Base-by-base conservation (phyloP, 2,113 vertebrate species). In the Xyrauchen texanus region DNA sequence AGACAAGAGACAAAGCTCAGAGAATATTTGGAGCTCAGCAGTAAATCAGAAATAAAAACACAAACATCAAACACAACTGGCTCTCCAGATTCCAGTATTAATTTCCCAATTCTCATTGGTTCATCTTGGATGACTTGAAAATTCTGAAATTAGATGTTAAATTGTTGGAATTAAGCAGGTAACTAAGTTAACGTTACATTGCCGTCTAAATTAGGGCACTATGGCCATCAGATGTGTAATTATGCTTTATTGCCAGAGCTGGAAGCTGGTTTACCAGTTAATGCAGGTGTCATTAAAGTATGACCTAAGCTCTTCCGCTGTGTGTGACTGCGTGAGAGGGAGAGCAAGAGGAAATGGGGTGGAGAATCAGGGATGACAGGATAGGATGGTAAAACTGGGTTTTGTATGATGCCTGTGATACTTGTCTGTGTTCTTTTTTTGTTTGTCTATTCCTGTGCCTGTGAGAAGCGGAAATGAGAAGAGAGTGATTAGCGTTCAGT, bases 401-500 rank as follows among this genome's bases (percentile, higher is more conserved):
- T 71, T 34, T 81, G 75, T 88, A 90, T 87, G 89, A 86, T 89
- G 89, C 81, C 86, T 92, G 86, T 85, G 85, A 83, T 89, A 15
- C 93, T 89, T 94, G 93, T 94, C 93, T 94, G 73, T 90, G 93
- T 95, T 42, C 68, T 72, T 85, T 85, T 82, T 92, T 88, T 87
- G 83, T 88, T 86, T 91, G 90, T 89, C 92, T 89, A 92, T 89
- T 98, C 96, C 96, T 99, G 96, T 96, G 97, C 97, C 98, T 99
- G 97, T 98, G 97, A 98, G 96, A 99, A 98, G 96, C 95, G 96
- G 95, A 98, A 99, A 99, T 98, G 96, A 98, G 91, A 93, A 99
- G 97, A 98, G 95, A 98, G 95, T 95, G 97, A 99, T 99, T 99
- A 98, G 98, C 97, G 96, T 99, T 99, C 98, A 99, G 98, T 99